Evolutionary conservation across 2,888 invertebrate species (phyloP).

Genomic region (Dinocampus coccinellae): DNA sequence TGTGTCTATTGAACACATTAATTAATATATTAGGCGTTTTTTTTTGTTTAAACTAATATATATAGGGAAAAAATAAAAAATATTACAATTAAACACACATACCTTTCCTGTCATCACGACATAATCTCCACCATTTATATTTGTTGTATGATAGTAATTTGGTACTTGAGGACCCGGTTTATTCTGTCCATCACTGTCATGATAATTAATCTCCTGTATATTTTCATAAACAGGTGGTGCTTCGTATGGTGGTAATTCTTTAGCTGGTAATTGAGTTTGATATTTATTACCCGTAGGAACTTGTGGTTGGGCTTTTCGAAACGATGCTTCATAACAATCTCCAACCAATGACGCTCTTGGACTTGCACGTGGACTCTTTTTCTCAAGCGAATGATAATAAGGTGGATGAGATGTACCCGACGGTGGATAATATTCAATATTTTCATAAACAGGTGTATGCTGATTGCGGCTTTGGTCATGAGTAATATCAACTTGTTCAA

Average conservation of each 20-base stretch:
- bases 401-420: conserved; percentile 71
- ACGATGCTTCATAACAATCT: conserved; percentile 70
- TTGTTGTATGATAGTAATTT: conserved; percentile 72
- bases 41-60: neutral
- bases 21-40: neutral
- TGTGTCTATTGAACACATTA: conserved; percentile 17
- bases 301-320: conserved; percentile 86
- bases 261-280: conserved; percentile 72
- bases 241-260: conserved; percentile 72
- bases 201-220: conserved; percentile 72
- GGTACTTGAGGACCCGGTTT: conserved; percentile 70
- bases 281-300: conserved; percentile 77
- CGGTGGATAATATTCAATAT: conserved; percentile 83
- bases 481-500: conserved; percentile 73
- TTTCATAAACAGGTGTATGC: conserved; percentile 80
- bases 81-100: neutral
- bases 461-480: conserved; percentile 47
- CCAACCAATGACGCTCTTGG: conserved; percentile 64
- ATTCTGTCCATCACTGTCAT: conserved; percentile 55
- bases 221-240: conserved; percentile 76
- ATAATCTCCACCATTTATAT: conserved; percentile 82
- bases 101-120: conserved; percentile 85
- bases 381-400: conserved; percentile 75
- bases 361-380: conserved; percentile 67
- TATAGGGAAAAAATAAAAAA: neutral